Evolutionary conservation across 2,888 invertebrate genomes (phyloP).

Genomic region (Cosmorhoe ocellata): DNA sequence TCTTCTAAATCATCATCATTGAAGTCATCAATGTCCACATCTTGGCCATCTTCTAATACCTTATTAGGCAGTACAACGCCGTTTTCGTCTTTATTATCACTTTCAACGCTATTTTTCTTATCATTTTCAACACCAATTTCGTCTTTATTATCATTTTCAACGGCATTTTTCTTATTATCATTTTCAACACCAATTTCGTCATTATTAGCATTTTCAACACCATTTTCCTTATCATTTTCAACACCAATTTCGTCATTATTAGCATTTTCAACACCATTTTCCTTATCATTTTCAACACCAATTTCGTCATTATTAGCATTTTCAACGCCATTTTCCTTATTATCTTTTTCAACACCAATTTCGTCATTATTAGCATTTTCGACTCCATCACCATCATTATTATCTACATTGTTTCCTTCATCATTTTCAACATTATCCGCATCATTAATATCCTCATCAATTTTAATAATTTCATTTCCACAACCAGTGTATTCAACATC

Average conservation of each 20-base stretch:
- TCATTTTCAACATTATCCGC: background rate
- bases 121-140: no score
- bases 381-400: background rate
- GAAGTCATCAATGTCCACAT: slow-evolving; percentile 23
- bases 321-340: background rate
- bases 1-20: slow-evolving; percentile 62
- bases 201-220: background rate
- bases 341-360: background rate
- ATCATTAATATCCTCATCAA: slow-evolving; percentile 3
- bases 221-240: background rate
- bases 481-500: slow-evolving; percentile 9
- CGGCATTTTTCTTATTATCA: background rate
- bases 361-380: background rate
- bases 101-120: background rate
- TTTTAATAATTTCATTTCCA: background rate
- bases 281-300: no score
- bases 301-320: background rate
- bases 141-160: background rate
- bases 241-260: no score
- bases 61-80: background rate
- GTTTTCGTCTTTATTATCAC: background rate
- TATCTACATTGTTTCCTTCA: background rate
- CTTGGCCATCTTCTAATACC: background rate
- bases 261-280: background rate
- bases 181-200: no score